A percentile compares a stretch with the other conserved stretches of the same genome.
Conservation (phyloP, 2,888 invertebrate species). For the Plagodis pulveraria region DNA sequence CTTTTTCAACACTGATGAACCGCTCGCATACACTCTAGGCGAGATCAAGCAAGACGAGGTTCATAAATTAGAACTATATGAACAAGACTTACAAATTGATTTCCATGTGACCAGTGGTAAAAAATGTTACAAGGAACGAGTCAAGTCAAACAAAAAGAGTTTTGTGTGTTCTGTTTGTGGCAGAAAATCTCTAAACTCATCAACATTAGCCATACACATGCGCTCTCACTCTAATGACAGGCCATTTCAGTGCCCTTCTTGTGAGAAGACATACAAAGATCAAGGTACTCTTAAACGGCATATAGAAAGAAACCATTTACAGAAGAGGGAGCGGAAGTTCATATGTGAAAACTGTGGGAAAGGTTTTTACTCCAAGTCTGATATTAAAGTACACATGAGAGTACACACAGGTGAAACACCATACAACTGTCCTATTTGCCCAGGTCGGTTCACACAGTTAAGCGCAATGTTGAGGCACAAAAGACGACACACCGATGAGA, state of each 20-base stretch:
- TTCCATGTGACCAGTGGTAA: conserved; percentile 18
- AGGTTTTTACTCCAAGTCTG: conserved; percentile 62
- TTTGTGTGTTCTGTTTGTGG: conserved; percentile 58
- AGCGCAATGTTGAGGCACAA: conserved; percentile 63
- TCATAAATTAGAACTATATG: conserved; percentile 1
- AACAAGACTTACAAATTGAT: not conserved
- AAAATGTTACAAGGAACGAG: conserved; percentile 41
- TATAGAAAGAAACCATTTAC: conserved; percentile 55
- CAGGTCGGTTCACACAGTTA: conserved; percentile 60
- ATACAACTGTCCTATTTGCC: conserved; percentile 62
- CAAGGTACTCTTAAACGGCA: conserved; percentile 63
- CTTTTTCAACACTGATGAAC: conserved; percentile 34
- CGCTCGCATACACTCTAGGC: conserved; percentile 10
- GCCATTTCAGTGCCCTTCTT: conserved; percentile 57
- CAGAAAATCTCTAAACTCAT: conserved; percentile 53
- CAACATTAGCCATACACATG: conserved; percentile 59
- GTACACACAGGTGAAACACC: conserved; percentile 75
- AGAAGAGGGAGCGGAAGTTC: conserved; percentile 55
- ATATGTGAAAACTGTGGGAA: conserved; percentile 75
- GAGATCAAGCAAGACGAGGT: conserved; percentile 11
- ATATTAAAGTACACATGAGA: conserved; percentile 65
- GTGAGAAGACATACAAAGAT: conserved; percentile 67
- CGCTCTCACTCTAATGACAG: conserved; percentile 63
- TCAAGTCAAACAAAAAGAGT: conserved; percentile 35
- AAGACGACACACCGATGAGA: conserved; percentile 60